Evolutionary conservation across 1,140 invertebrate genomes (phyloP), one percentile per base, ranked within the genome.

Genomic region (Diuraphis noxia): DNA sequence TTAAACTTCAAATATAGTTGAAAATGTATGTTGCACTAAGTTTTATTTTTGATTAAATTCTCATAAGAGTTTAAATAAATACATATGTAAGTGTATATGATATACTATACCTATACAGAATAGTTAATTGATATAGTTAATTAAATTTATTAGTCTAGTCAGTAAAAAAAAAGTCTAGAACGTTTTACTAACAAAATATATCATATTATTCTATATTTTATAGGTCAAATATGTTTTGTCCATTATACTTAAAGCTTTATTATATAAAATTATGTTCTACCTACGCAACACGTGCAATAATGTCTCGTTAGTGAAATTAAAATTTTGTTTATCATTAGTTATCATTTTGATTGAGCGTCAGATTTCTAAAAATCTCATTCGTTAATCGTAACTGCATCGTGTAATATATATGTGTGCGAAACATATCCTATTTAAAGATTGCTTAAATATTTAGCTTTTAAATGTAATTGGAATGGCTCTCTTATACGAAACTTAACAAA

Each of bases 241-340:
- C 17, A 56, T 56, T 88, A 56, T 19, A 63, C 49, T 88, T 40
- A 63, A 63, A 56, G 49, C 10, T 88, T 25, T 88, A 87, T 19
- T 38, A 87, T 13, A 56, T n/a, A 87, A 88, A 88, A 88, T 56
- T 19, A 19, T 23, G 30, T 56, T 88, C 49, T 40, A 88, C 86
- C 86, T 38, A 63, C 25, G 56, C 13, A 5, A 13, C 56, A n/a
- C 13, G 38, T 25, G 17, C 7, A 40, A 88, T 88, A 88, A 88
- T 88, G 25, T 88, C 86, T 56, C 86, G 86, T 88, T 88, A 88
- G 52, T 7, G 2, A 56, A 88, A 88, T 88, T 88, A 88, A 88
- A 88, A 9, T 38, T 63, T 34, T 87, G n/a, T 86, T 88, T 40
- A 63, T 52, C 36, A 40, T 88, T 88, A 88, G 63, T 34, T 77